Percentiles rank a stretch among this genome's conserved stretches.
Conservation (phyloP, 2,888 invertebrate genomes). For the Oxystoma pomonae region DNA sequence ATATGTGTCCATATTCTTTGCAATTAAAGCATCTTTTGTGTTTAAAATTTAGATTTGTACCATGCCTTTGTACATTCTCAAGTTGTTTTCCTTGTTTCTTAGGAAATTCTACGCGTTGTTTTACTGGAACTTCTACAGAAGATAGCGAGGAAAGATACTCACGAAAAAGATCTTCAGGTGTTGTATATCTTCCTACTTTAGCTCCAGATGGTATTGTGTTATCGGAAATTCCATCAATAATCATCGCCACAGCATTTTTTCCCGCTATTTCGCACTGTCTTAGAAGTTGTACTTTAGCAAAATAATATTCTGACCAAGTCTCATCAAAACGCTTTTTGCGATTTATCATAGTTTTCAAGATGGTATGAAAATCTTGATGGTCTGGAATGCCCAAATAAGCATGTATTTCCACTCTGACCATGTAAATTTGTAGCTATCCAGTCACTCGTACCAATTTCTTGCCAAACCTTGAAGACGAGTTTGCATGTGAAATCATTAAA, state of each 20-base stretch:
- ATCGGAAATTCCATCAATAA: too few species aligned
- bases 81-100: too few species aligned
- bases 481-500: too few species aligned
- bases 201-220: constrained; percentile 6
- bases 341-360: constrained; percentile 12
- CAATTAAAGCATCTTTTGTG: constrained; percentile 7
- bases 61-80: background rate
- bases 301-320: too few species aligned
- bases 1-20: constrained; percentile 6
- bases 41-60: background rate
- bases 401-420: constrained; percentile 19
- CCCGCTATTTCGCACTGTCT: constrained; percentile 16
- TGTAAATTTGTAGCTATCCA: constrained; percentile 11
- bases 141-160: too few species aligned
- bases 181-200: too few species aligned
- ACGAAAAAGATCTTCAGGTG: too few species aligned
- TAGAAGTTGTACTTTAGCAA: constrained; percentile 17
- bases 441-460: too few species aligned
- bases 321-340: background rate
- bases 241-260: constrained; percentile 22
- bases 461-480: too few species aligned
- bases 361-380: constrained; percentile 11
- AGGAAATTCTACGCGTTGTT: too few species aligned
- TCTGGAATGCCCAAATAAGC: constrained; percentile 14
- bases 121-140: too few species aligned